A percentile compares a stretch with the other conserved stretches of the same genome.
These are phyloP conservation scores for Tenodera sinensis DNA, from an alignment of 2,888 invertebrate species.

Conservation along the genomic window DNA sequence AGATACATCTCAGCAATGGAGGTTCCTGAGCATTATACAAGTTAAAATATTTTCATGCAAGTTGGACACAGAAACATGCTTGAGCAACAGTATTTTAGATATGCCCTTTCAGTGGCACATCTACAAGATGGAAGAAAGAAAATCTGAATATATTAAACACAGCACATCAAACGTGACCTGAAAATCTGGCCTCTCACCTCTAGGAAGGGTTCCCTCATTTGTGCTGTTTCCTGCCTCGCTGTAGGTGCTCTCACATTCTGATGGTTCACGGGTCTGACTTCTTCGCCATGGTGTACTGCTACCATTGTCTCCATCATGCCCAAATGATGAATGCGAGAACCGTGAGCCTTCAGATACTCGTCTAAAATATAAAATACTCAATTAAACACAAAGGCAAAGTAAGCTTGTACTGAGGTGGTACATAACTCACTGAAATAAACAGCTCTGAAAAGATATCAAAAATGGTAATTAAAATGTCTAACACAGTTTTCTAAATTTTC, in stretches of 20 bases:
- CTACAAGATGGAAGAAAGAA: not conserved
- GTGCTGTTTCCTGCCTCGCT: slow-evolving; percentile 50
- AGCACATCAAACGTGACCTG: not conserved
- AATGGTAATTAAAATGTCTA: too few species aligned
- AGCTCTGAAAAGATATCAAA: not conserved
- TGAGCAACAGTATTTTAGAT: not conserved
- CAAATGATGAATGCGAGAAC: slow-evolving; percentile 44
- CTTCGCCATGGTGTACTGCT: slow-evolving; percentile 55
- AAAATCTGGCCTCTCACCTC: slow-evolving; percentile 40
- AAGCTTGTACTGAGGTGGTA: not conserved
- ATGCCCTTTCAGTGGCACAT: not conserved
- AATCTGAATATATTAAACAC: not conserved
- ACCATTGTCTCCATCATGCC: slow-evolving; percentile 38
- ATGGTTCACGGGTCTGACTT: slow-evolving; percentile 62
- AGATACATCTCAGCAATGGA: too few species aligned
- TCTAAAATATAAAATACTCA: slow-evolving; percentile 4
- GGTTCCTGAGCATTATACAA: not conserved
- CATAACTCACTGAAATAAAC: not conserved
- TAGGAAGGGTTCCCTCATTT: slow-evolving; percentile 56
- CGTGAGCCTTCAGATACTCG: slow-evolving; percentile 38
- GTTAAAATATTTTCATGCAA: not conserved
- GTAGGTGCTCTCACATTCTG: slow-evolving; percentile 72
- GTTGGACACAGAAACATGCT: not conserved
- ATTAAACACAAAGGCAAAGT: not conserved
- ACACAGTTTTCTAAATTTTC: too few species aligned